Evolutionary conservation across 2,888 invertebrate species (phyloP).

Genomic region (Sturmia bella): DNA sequence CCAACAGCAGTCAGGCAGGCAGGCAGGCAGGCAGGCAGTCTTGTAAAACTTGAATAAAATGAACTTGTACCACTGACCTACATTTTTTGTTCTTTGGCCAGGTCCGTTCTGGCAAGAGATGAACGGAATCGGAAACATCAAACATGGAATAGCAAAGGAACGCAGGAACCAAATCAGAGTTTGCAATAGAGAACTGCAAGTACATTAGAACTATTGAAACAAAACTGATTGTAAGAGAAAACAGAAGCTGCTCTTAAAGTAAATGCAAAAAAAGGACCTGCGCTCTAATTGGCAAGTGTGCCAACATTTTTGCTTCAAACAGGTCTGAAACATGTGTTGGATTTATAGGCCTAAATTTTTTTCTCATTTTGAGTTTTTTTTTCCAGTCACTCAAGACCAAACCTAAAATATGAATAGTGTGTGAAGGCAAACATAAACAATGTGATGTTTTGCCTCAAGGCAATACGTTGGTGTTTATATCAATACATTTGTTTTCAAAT

Average conservation of each 20-base stretch:
- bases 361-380: constrained; percentile 18
- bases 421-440: no score
- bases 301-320: constrained; percentile 14
- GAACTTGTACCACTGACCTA: constrained; percentile 81
- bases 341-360: constrained; percentile 21
- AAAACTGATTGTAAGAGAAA: constrained; percentile 29
- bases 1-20: no score
- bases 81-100: constrained; percentile 47
- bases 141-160: background rate
- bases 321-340: constrained; percentile 53
- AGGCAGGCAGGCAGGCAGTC: no score
- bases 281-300: background rate
- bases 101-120: constrained; percentile 8
- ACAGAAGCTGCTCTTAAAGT: background rate
- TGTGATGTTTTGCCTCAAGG: no score
- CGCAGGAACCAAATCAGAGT: background rate
- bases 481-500: no score
- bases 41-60: constrained; percentile 71
- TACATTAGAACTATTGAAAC: constrained; percentile 60
- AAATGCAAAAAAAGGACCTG: background rate
- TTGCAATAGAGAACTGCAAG: constrained; percentile 25
- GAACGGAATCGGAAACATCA: constrained; percentile 12
- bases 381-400: background rate
- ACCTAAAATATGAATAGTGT: no score
- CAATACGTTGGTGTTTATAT: no score